A percentile compares a stretch with the other conserved stretches of the same genome.
These are phyloP conservation scores for Drosophila colorata DNA, from an alignment of 2,888 invertebrate species.

Conservation along the genomic window DNA sequence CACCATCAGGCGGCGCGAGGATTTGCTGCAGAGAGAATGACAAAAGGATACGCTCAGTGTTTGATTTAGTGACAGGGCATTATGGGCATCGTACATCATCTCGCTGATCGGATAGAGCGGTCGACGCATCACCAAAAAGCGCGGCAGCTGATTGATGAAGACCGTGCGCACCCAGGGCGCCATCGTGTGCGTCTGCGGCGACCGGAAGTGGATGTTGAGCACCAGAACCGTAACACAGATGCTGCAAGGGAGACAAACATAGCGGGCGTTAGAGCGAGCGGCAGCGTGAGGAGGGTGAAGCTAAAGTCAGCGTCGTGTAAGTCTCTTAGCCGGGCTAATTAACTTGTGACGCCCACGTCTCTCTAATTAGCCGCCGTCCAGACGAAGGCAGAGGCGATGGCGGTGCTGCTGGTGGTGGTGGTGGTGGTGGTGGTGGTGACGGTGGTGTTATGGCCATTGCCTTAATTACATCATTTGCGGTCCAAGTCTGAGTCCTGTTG, in stretches of 20 bases:
- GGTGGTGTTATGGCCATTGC: slow-evolving; percentile 38
- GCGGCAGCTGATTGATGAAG: slow-evolving; percentile 98
- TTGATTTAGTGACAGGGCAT: background rate
- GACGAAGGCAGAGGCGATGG: slow-evolving; percentile 4
- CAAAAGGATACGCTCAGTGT: slow-evolving; percentile 12
- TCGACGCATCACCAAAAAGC: slow-evolving; percentile 96
- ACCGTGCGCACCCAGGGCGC: slow-evolving; percentile 98
- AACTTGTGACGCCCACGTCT: slow-evolving; percentile 75
- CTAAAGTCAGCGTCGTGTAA: slow-evolving; percentile 36
- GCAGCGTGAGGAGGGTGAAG: background rate
- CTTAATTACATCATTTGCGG: slow-evolving; percentile 79
- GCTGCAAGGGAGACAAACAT: slow-evolving; percentile 85
- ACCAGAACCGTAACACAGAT: slow-evolving; percentile 98
- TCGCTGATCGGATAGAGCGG: slow-evolving; percentile 87
- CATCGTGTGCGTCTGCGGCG: slow-evolving; percentile 99
- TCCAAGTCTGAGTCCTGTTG: slow-evolving; percentile 66
- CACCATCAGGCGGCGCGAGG: slow-evolving; percentile 89
- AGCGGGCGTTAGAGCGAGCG: background rate
- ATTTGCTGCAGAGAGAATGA: slow-evolving; percentile 74
- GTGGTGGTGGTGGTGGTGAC: slow-evolving; percentile 1
- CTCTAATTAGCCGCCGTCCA: slow-evolving; percentile 70
- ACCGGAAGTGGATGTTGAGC: slow-evolving; percentile 98
- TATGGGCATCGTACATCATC: slow-evolving; percentile 81
- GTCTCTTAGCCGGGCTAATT: slow-evolving; percentile 69
- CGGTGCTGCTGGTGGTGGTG: background rate